Evolutionary conservation across 2,888 invertebrate species (phyloP), one percentile per base, ranked within the genome.

Genomic region (Ecliptopera silaceata): DNA sequence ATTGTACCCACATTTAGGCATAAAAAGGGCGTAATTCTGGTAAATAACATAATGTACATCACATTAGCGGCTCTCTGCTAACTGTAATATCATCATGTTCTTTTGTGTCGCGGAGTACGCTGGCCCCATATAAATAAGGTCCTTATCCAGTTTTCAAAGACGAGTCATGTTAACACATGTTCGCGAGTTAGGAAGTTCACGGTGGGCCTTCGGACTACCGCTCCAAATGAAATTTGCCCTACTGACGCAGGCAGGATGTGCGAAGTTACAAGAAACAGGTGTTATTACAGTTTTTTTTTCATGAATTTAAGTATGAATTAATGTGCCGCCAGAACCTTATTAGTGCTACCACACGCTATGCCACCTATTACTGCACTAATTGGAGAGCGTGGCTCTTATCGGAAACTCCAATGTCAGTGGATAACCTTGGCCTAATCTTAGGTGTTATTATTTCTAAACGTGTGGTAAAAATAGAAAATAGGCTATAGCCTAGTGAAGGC

Each of bases 121-220:
- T 84, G 74, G 85, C 77, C 85, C 84, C 88, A 90, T 88, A 90
- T 84, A 89, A 89, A 90, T 88, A 88, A 87, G 90, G 82, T 79
- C 74, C 78, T 86, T 88, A 88, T 83, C 81, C 83, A 86, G 81
- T 89, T 88, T 90, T 88, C 86, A 85, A 87, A 89, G 87, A 84
- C 75, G 84, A 83, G 72, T 80, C 81, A 76, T 84, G 89, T 84
- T 86, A 89, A 88, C 89, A 88, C 88, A 82, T 88, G 88, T 86
- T 84, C 72, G 65, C 71, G 72, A 83, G 80, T 82, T 83, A 65
- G 74, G 78, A 84, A 86, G 80, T 85, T 86, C 80, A 79, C 72
- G 69, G 56, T 67, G 70, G 71, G 72, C 53, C 64, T 66, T 71
- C 69, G 74, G 78, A 77, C 75, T 75, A 70, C 73, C 74, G 68